A percentile compares a stretch with the other conserved stretches of the same genome.
Conservation (phyloP, 2,888 invertebrate species). For the Sarcophaga subvicina region DNA sequence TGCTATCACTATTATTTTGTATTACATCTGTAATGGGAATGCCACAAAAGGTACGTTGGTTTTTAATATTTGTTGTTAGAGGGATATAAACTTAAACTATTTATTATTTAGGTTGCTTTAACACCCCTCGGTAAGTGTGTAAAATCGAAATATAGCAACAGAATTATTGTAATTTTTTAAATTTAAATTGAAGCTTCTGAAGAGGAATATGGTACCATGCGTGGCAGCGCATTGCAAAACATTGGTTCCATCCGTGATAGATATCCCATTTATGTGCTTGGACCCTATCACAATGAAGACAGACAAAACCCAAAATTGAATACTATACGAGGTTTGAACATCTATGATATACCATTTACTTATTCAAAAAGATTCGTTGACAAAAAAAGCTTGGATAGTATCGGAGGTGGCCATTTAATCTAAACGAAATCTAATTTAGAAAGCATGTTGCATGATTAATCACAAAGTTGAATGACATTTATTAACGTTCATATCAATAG, state of each 20-base stretch:
- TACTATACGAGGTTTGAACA: slow-evolving; percentile 65
- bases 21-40: slow-evolving; percentile 54
- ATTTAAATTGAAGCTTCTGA: slow-evolving; percentile 51
- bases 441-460: slow-evolving; percentile 57
- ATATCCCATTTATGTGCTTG: slow-evolving; percentile 58
- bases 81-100: neutral
- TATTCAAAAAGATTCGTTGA: slow-evolving; percentile 58
- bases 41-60: slow-evolving; percentile 63
- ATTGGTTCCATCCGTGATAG: slow-evolving; percentile 44
- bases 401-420: slow-evolving; percentile 69
- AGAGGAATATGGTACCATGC: slow-evolving; percentile 49
- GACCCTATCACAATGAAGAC: slow-evolving; percentile 53
- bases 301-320: slow-evolving; percentile 48
- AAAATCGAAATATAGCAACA: neutral
- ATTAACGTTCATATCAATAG: slow-evolving; percentile 1
- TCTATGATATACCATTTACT: slow-evolving; percentile 63
- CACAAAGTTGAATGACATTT: neutral
- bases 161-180: neutral
- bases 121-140: slow-evolving; percentile 60
- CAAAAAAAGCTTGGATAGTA: slow-evolving; percentile 69
- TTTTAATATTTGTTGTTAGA: neutral
- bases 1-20: slow-evolving; percentile 47
- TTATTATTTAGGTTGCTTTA: slow-evolving; percentile 50
- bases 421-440: slow-evolving; percentile 50
- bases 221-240: slow-evolving; percentile 49